Evolutionary conservation across 2,113 vertebrate genomes (phyloP), one percentile per base, ranked within the genome.

Genomic region (Lichenostomus cassidix): DNA sequence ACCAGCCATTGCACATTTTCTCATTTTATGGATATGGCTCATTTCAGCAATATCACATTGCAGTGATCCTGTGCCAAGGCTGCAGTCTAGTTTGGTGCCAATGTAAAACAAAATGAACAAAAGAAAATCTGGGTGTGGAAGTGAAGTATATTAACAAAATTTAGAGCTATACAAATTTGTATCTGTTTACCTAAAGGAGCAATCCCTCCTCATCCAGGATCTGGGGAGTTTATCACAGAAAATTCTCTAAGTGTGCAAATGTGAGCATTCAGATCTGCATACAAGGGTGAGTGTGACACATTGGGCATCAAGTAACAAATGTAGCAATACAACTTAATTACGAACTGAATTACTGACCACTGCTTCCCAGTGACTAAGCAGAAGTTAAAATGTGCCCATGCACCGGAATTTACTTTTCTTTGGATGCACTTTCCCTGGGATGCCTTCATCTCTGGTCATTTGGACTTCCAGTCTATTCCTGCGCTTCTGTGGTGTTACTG

Each of bases 371-470:
- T 15, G n/a, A 29, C 59, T 76, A 39, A n/a, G 10, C 37, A n/a
- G 24, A 25, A 52, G 9, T 16, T 24, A 15, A 71, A 42, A 76
- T 0, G 0, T 35, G n/a, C 12, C 58, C 9, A 7, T 20, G 24
- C 2, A 3, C 24, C 6, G 2, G 9, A 41, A 31, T 21, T 46
- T 29, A 8, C 46, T 39, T 49, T 86, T 19, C 8, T 20, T 39
- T 19, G 41, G 22, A 59, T 17, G 15, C 33, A 5, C 22, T 37
- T 53, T 70, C 7, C 15, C 24, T 28, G 31, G 23, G 21, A 71
- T 33, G 33, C 55, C 68, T 92, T 47, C 9, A 12, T 14, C 12
- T 77, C n/a, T 1, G 7, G 33, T 27, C 23, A 27, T 49, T 73
- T 70, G 39, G 44, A 39, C 33, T 78, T 87, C 14, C 59, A 67